Base-by-base conservation (phyloP, 2,888 invertebrate genomes). In the Leptogaster cylindrica region DNA sequence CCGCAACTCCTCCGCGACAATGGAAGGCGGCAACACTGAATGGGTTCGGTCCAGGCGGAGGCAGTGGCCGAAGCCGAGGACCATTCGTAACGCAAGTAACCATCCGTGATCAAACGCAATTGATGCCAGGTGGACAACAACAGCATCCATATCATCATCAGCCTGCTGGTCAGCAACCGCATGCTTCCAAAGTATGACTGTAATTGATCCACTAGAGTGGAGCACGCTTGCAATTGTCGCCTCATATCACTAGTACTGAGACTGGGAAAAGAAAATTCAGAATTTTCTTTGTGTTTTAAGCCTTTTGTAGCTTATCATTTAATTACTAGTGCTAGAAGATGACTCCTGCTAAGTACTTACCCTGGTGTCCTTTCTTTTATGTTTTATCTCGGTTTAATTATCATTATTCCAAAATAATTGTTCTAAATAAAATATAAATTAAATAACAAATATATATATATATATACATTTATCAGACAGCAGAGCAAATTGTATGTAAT, bases 61-160 rank as follows among this genome's bases (percentile, higher is more conserved):
- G 80, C 73, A 80, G 81, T 58, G 78, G 79, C 3, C 76, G 80
- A 51, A 78, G 78, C 71, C 82, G 85, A 16, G 87, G 86, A 0
- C 87, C 87, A 0, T 87, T 86, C 72, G 82, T 87, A 2, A 87
- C 87, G 0, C 87, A 87, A 73, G 86, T 87, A 39, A 86, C 85
- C 48, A 86, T 87, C 70, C 83, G 86, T 3, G 85, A 86, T 69
- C 82, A 83, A 72, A 73, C 72, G 7, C 65, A 51, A 41, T 28
- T 58, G 70, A 39, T 61, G n/a, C 7, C 61, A 5, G 31, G 36
- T n/a, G 23, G 16, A 16, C 73, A 72, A n/a, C 71, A 72, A 27
- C 64, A 70, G 8, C 68, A 73, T 65, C 70, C 65, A 14, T 65
- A 76, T 51, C 77, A 76, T 33, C 73, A 75, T 64, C 75, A 73